These are phyloP conservation scores for Horisme vitalbata DNA, from an alignment of 2,888 invertebrate genomes.

Conservation along the genomic window DNA sequence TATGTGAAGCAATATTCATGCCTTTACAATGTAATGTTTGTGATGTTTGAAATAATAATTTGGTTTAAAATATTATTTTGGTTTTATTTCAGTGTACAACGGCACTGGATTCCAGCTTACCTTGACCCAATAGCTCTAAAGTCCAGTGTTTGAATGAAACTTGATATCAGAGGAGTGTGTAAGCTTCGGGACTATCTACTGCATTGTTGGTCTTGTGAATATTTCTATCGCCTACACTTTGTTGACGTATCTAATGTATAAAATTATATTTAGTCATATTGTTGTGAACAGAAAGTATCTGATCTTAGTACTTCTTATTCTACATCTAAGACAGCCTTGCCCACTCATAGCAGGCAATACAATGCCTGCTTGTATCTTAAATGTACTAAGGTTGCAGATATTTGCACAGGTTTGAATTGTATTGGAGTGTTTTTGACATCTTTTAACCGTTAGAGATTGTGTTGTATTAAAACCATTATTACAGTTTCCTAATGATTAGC, in stretches of 20 bases:
- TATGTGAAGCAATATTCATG: conserved; percentile 10
- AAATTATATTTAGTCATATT: conserved; percentile 39
- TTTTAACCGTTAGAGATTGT: conserved; percentile 59
- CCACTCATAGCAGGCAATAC: no score
- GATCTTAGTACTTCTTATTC: conserved; percentile 59
- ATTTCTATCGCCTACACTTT: conserved; percentile 46
- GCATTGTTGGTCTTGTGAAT: conserved; percentile 60
- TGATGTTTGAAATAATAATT: conserved; percentile 23
- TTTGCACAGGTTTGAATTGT: conserved; percentile 57
- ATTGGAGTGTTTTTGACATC: conserved; percentile 72
- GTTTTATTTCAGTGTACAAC: conserved; percentile 65
- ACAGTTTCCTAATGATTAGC: conserved; percentile 58
- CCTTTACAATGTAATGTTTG: conserved; percentile 7
- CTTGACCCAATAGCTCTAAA: conserved; percentile 44
- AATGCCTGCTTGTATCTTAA: conserved; percentile 27
- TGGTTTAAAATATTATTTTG: conserved; percentile 31
- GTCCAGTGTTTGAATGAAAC: conserved; percentile 62
- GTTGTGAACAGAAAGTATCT: conserved; percentile 47
- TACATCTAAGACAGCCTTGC: neutral
- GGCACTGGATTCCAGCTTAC: conserved; percentile 70
- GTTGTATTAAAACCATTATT: conserved; percentile 50
- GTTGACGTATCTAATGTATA: conserved; percentile 46
- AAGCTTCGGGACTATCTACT: conserved; percentile 57
- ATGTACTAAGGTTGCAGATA: conserved; percentile 63
- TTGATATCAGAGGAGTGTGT: conserved; percentile 51